Conservation (phyloP, 2,888 invertebrate species). For the Scrobipalpa costella region DNA sequence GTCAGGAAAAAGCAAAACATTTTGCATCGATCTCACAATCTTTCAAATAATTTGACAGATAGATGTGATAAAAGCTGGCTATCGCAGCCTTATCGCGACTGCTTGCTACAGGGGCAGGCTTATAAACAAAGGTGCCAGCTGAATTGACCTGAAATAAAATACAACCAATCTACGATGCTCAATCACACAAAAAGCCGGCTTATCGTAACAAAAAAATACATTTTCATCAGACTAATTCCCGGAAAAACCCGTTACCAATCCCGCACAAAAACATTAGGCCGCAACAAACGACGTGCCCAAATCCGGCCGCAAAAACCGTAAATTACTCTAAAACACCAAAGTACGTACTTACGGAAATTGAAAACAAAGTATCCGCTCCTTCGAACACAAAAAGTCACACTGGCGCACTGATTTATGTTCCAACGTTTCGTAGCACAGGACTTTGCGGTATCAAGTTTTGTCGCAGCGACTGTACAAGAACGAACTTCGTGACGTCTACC, state of each 20-base stretch:
- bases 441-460: constrained; percentile 18
- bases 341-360: constrained; percentile 25
- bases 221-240: constrained; percentile 23
- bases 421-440: constrained; percentile 25
- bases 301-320: constrained; percentile 17
- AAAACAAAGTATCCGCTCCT: constrained; percentile 23
- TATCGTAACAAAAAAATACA: constrained; percentile 29
- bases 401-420: constrained; percentile 28
- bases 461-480: background rate
- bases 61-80: too few species aligned
- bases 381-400: constrained; percentile 28
- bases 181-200: background rate
- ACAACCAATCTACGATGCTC: background rate
- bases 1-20: too few species aligned
- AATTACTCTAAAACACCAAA: constrained; percentile 21
- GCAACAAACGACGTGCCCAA: constrained; percentile 22
- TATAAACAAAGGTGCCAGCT: too few species aligned
- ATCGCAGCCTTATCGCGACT: too few species aligned
- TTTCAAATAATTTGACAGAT: too few species aligned
- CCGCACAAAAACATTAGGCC: constrained; percentile 12
- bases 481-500: constrained; percentile 19
- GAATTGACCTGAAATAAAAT: background rate
- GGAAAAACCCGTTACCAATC: constrained; percentile 11
- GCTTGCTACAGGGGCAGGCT: too few species aligned
- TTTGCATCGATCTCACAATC: too few species aligned